Conservation (phyloP, 2,113 vertebrate species). For the Megatriorchis doriae region DNA sequence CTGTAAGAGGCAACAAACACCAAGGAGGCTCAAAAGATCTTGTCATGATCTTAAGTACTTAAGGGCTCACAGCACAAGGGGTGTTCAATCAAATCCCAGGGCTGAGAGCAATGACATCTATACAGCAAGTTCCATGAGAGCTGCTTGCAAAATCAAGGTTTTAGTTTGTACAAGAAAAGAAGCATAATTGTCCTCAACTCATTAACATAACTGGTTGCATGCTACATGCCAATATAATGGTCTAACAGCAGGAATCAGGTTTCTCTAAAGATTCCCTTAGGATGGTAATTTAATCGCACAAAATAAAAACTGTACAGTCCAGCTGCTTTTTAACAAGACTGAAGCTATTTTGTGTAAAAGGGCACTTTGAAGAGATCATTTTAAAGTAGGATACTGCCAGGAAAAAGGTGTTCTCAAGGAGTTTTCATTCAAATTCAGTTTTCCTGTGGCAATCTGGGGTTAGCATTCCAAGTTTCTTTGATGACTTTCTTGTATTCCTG, state of each 20-base stretch:
- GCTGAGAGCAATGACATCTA: background rate
- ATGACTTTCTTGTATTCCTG: background rate
- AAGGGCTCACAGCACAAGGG: background rate
- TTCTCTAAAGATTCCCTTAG: background rate
- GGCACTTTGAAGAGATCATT: background rate
- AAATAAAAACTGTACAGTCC: background rate
- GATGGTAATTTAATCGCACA: slow-evolving; percentile 9
- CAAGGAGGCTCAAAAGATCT: background rate
- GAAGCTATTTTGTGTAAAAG: background rate
- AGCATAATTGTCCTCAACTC: background rate
- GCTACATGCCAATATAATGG: background rate
- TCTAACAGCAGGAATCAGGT: background rate
- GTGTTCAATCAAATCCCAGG: slow-evolving; percentile 12
- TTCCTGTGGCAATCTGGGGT: background rate
- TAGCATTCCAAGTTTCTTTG: background rate
- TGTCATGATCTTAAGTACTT: background rate
- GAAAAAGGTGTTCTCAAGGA: background rate
- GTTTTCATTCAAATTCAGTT: background rate
- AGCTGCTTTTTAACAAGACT: slow-evolving; percentile 7
- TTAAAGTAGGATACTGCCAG: background rate
- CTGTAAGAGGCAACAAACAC: background rate
- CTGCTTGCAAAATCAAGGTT: background rate
- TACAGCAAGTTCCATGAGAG: background rate
- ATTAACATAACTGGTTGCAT: background rate
- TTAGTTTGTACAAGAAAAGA: background rate